Conservation (phyloP, 1,140 invertebrate species). For the Psix sp. region DNA sequence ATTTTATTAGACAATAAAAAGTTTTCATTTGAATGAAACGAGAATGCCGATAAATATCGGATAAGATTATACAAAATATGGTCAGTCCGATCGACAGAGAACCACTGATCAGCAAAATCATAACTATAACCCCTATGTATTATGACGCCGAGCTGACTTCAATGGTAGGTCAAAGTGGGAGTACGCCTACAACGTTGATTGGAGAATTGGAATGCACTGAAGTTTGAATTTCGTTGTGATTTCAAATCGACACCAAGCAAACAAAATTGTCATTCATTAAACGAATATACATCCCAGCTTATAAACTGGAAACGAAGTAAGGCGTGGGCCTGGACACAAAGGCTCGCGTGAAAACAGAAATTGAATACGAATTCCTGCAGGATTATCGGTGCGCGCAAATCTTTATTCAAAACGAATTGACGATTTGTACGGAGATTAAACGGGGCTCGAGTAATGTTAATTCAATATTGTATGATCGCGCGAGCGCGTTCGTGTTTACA, state of each 20-base stretch:
- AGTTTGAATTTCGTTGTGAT: slow-evolving; percentile 71
- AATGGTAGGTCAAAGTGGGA: slow-evolving; percentile 58
- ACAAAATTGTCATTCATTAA: slow-evolving; percentile 71
- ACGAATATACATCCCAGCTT: slow-evolving; percentile 39
- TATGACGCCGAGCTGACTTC: slow-evolving; percentile 54
- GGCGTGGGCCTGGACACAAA: slow-evolving; percentile 39
- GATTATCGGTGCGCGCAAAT: slow-evolving; percentile 14
- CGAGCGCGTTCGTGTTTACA: slow-evolving; percentile 34
- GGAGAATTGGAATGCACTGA: slow-evolving; percentile 72
- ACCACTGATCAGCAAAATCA: slow-evolving; percentile 56
- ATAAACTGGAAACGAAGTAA: slow-evolving; percentile 23
- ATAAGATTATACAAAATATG: too few species aligned
- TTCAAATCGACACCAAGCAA: slow-evolving; percentile 67
- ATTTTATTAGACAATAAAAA: too few species aligned
- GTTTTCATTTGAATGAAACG: background rate
- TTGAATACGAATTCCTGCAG: slow-evolving; percentile 13
- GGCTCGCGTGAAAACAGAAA: slow-evolving; percentile 16
- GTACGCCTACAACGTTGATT: slow-evolving; percentile 67
- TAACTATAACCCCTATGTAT: slow-evolving; percentile 56
- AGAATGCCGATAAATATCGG: background rate
- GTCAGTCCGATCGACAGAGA: slow-evolving; percentile 43
- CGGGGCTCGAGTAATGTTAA: slow-evolving; percentile 15
- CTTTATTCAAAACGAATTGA: slow-evolving; percentile 22
- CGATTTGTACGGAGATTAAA: slow-evolving; percentile 32
- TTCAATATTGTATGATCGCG: slow-evolving; percentile 25